phyloP scores from a whole-genome alignment of 2,888 invertebrate species.

The Rhagium mordax region DNA sequence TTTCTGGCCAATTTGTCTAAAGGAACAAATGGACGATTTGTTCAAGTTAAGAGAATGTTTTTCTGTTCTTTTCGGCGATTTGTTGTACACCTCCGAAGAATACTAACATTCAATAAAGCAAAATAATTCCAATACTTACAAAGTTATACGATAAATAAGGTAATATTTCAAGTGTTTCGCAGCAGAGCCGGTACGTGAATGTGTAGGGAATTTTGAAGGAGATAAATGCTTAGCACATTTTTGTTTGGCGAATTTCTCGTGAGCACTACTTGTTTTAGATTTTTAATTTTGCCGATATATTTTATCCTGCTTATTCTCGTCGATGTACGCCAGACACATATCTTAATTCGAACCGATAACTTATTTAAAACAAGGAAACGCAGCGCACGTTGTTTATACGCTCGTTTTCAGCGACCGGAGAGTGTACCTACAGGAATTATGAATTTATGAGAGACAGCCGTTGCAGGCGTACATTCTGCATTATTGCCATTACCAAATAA shows the following conservation, averaged over 20 bases:
- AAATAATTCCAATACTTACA: constrained; percentile 16
- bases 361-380: constrained; percentile 30
- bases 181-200: not conserved
- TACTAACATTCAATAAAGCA: constrained; percentile 20
- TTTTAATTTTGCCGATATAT: not conserved
- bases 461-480: not conserved
- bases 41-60: constrained; percentile 3
- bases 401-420: constrained; percentile 28
- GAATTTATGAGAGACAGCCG: constrained; percentile 38
- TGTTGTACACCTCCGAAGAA: not conserved
- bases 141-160: constrained; percentile 5
- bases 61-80: constrained; percentile 10
- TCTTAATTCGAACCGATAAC: constrained; percentile 1
- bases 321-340: not conserved
- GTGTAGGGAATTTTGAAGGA: not conserved
- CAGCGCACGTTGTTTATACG: constrained; percentile 28
- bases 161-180: not conserved
- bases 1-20: constrained; percentile 12
- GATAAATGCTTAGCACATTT: not conserved
- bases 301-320: not conserved
- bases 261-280: too few species aligned
- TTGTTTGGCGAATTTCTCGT: too few species aligned
- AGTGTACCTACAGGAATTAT: constrained; percentile 1
- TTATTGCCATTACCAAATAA: constrained; percentile 51
- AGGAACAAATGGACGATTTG: constrained; percentile 9